Evolutionary conservation across 2,888 invertebrate species (phyloP), one percentile per base, ranked within the genome.

Genomic region (Cephus runcator): DNA sequence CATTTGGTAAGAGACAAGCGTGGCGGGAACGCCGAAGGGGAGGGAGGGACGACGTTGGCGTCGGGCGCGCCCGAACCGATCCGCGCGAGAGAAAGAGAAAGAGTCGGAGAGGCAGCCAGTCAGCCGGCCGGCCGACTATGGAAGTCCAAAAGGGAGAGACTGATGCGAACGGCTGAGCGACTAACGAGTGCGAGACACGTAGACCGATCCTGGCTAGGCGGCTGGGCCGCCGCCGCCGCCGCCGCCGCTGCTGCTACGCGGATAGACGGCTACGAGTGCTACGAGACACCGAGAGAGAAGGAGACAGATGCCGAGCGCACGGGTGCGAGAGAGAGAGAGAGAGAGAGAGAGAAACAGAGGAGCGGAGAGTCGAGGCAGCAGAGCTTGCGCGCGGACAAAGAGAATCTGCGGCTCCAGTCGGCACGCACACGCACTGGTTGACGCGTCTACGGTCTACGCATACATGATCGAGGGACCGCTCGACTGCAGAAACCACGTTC

Each of bases 321-420:
- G 15, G n/a, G 73, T 15, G 31, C 31, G 78, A 35, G 3, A 35
- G 35, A 35, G 12, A 12, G 35, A 76, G 35, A 76, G 31, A 31
- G 31, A 31, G 31, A 31, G 76, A 76, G 77, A 79, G 81, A 75
- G 68, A 77, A 33, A 6, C 11, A 75, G 23, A 11, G 34, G 15
- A 68, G 84, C 85, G 31, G 31, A 30, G 12, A 85, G 86, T 85
- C 82, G 83, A 83, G 83, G 83, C 85, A 82, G 84, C 88, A 88
- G 89, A 89, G 90, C 86, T 89, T 90, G 90, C 88, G 40, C 40
- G 90, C 89, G 89, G 88, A 90, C 90, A 90, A 90, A 90, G 90
- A 87, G 90, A 90, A 90, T 90, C 90, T 90, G 90, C 87, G 89
- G 90, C 89, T 90, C 85, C 87, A 85, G 86, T 86, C 84, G 85